Base-by-base conservation (phyloP, 2,888 invertebrate species). In the Lepidochrysops patricia region DNA sequence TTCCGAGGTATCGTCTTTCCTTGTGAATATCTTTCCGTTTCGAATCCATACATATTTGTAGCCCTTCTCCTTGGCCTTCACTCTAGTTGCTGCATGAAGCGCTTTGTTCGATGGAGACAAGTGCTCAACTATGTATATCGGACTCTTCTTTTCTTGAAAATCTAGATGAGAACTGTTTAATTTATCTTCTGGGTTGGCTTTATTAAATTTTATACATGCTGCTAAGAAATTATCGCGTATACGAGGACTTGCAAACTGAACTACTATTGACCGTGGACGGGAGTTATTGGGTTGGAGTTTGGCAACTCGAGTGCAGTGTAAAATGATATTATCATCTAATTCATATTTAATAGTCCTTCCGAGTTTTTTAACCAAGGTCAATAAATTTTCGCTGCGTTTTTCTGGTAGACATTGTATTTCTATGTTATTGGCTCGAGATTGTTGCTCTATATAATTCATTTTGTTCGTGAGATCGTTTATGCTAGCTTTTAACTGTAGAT, bases 401-500 rank as follows among this genome's bases (percentile, higher is more conserved):
- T 64, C 64, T 2, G 64, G 62, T 7, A 64, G 48, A 26, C 62
- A 63, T 26, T 65, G 62, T 12, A 63, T 60, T 56, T 66, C 64
- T 1, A 66, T 19, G 43, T 64, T 66, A 26, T 19, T 61, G 2
- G 52, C 37, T 0, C 64, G n/a, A 0, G 62, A 57, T 37, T 62
- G 60, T 26, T 66, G 62, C 37, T 66, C 63, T 5, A 64, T 34
- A 15, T 58, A 32, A 43, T 32, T 37, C 2, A 63, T 7, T 52
- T 61, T 57, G 15, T 32, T 37, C 26, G 58, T 60, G 0, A 63
- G 13, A 25, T 61, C 58, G 7, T 49, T 49, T 12, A 60, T 12
- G 9, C 26, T 26, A 9, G 50, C 27, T 23, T 57, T 32, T 25
- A 62, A 50, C 9, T 12, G 27, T 2, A 49, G 13, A 56, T 62